phyloP scores from a whole-genome alignment of 2,113 vertebrate species.

The Macquaria australasica region DNA sequence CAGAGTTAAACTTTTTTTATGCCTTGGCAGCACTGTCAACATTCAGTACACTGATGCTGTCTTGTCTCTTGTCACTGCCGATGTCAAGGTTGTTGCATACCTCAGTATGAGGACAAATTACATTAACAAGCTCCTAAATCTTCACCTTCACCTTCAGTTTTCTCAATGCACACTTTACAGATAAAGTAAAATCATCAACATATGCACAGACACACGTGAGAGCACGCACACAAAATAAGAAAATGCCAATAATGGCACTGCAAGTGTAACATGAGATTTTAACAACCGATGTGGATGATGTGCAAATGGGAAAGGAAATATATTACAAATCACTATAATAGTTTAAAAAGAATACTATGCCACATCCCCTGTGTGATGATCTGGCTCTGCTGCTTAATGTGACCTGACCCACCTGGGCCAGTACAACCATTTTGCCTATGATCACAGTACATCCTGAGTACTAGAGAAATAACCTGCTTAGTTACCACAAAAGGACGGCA shows the following conservation, averaged over 20 bases:
- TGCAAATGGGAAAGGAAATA: neutral
- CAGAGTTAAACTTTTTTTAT: neutral
- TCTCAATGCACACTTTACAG: neutral
- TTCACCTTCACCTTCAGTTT: neutral
- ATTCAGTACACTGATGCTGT: neutral
- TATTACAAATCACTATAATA: too few species aligned
- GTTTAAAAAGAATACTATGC: too few species aligned
- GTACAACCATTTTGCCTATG: conserved; percentile 48
- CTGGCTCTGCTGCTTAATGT: neutral
- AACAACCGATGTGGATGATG: neutral
- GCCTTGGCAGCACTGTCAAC: neutral
- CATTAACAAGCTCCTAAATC: neutral
- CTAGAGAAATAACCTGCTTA: conserved; percentile 34
- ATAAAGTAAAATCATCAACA: neutral
- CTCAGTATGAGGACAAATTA: neutral
- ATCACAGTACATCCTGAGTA: conserved; percentile 60
- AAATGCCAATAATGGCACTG: too few species aligned
- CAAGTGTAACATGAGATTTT: neutral
- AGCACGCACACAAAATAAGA: neutral
- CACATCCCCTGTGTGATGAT: neutral
- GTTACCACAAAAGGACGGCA: neutral
- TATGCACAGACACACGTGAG: neutral
- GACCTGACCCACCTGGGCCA: neutral
- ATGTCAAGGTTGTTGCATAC: neutral
- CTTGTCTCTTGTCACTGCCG: neutral